phyloP scores from a whole-genome alignment of 2,113 vertebrate genomes.

The Cottus gobio region DNA sequence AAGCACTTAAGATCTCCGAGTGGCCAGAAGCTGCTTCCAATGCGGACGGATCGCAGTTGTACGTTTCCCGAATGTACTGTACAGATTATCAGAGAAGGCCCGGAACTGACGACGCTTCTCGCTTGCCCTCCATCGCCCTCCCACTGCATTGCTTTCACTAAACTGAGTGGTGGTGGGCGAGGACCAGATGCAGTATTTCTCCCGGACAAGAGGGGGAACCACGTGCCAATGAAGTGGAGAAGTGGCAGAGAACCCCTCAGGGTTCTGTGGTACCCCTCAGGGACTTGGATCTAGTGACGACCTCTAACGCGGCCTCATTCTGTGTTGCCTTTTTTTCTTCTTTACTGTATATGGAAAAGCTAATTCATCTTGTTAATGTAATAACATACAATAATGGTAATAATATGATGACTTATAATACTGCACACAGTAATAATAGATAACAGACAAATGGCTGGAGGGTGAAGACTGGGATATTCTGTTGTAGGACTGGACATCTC shows the following conservation, averaged over 20 bases:
- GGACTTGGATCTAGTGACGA: slow-evolving; percentile 72
- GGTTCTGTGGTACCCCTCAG: slow-evolving; percentile 76
- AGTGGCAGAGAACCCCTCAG: slow-evolving; percentile 66
- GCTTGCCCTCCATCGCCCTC: slow-evolving; percentile 64
- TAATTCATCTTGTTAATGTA: slow-evolving; percentile 78
- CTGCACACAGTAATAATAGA: slow-evolving; percentile 77
- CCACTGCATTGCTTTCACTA: slow-evolving; percentile 68
- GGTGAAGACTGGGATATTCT: slow-evolving; percentile 67
- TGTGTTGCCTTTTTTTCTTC: slow-evolving; percentile 80
- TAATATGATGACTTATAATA: slow-evolving; percentile 71
- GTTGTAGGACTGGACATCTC: slow-evolving; percentile 74
- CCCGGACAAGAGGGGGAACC: slow-evolving; percentile 73
- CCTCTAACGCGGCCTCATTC: slow-evolving; percentile 78
- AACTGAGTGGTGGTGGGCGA: slow-evolving; percentile 51
- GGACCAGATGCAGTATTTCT: slow-evolving; percentile 80
- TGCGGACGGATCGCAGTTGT: slow-evolving; percentile 73
- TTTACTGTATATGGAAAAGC: slow-evolving; percentile 74
- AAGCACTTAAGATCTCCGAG: slow-evolving; percentile 81
- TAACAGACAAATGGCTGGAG: slow-evolving; percentile 51
- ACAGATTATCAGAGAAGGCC: slow-evolving; percentile 76
- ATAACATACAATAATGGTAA: slow-evolving; percentile 67
- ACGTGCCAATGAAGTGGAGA: slow-evolving; percentile 78
- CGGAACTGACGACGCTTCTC: slow-evolving; percentile 67
- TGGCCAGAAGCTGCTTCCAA: slow-evolving; percentile 73
- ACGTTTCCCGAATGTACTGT: slow-evolving; percentile 84